Base-by-base conservation (phyloP, 2,888 invertebrate genomes). In the Halictus ligatus region DNA sequence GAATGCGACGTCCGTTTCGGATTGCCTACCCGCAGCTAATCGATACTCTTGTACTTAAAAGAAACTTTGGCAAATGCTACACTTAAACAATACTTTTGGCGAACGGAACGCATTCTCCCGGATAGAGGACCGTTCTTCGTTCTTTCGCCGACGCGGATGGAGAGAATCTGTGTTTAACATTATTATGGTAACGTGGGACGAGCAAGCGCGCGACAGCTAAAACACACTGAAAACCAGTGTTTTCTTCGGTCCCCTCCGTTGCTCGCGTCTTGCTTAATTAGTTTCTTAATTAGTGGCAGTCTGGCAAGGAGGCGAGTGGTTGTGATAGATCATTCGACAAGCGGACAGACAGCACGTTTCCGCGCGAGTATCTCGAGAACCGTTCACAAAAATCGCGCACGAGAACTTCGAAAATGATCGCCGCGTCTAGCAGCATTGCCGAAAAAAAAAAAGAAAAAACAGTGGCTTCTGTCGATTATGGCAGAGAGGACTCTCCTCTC, bases 11-110 rank as follows among this genome's bases (percentile, higher is more conserved):
- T 21, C 46, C 64, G 58, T 29, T 35, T 73, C 67, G 25, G 69
- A 74, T 76, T 74, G 50, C 75, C 58, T 85, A 73, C 29, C 40
- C 43, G 48, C 18, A 29, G 64, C 58, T 71, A 50, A 50, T 86
- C 74, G 50, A 75, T 80, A 43, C 25, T 75, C 78, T 85, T 86
- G 78, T 86, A 86, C 81, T 86, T 85, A 86, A 85, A 89, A 85
- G 83, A 89, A 89, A 89, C 90, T 92, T 92, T 92, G 92, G 91
- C 89, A 92, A 91, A 85, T 85, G 89, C 86, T 85, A 88, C 87
- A 87, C 85, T 85, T 85, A 85, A 85, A 77, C 48, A 80, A 84
- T 81, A 88, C 86, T 91, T 64, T 91, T 88, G 89, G 86, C 87
- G 88, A 88, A 90, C 74, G n/a, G 82, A 85, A 84, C 77, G 64